These are phyloP conservation scores for Anastatus disparis DNA, from an alignment of 1,140 invertebrate genomes.

Conservation along the genomic window DNA sequence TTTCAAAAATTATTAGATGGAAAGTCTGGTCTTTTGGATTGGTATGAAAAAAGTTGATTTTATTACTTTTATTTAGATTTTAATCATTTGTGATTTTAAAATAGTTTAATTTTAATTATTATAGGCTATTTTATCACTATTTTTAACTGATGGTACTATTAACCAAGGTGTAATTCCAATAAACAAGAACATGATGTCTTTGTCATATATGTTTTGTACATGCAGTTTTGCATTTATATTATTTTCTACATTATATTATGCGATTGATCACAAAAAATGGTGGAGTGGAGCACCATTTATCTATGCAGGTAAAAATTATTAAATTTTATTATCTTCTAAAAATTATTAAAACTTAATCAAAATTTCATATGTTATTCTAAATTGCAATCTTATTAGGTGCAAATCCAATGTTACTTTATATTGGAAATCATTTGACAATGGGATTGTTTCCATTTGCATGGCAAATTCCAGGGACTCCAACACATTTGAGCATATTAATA, in stretches of 20 bases:
- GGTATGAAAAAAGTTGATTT: slow-evolving; percentile 62
- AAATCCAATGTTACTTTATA: slow-evolving; percentile 76
- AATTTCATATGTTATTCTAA: too few relatives aligned
- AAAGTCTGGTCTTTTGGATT: slow-evolving; percentile 71
- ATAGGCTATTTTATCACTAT: too few relatives aligned
- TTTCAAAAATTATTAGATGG: slow-evolving; percentile 78
- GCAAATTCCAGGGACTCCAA: slow-evolving; percentile 60
- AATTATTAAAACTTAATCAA: too few relatives aligned
- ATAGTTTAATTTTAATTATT: slow-evolving; percentile 17
- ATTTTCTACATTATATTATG: slow-evolving; percentile 68
- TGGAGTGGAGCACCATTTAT: slow-evolving; percentile 76
- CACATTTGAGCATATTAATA: slow-evolving; percentile 68
- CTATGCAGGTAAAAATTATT: slow-evolving; percentile 74
- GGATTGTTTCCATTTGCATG: slow-evolving; percentile 73
- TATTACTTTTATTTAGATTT: slow-evolving; percentile 25
- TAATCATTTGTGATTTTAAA: slow-evolving; percentile 1
- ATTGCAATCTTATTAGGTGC: slow-evolving; percentile 71
- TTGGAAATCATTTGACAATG: slow-evolving; percentile 72
- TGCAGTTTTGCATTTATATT: slow-evolving; percentile 72
- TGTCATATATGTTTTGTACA: slow-evolving; percentile 73
- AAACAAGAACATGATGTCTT: slow-evolving; percentile 84
- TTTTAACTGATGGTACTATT: too few relatives aligned
- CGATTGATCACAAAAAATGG: slow-evolving; percentile 71
- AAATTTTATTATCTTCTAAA: too few relatives aligned
- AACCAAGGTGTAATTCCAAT: slow-evolving; percentile 87